Percentiles rank a stretch among this genome's conserved stretches.
Evolutionary conservation across 2,797 vertebrate genomes (phyloP).

Genomic region (Gila robusta): DNA sequence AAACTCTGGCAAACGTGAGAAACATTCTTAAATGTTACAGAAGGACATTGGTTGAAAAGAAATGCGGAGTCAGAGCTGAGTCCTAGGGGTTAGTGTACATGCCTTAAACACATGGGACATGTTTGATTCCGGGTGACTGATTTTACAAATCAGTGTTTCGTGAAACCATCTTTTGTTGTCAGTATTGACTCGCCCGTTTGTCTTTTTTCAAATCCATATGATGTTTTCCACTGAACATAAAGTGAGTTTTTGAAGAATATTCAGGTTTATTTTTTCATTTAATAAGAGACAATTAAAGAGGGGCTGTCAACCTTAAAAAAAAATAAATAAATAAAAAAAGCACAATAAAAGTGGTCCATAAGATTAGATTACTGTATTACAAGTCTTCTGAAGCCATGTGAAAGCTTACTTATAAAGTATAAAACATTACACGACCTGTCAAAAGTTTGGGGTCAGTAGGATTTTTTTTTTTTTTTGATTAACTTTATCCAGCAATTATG

Average conservation of each 20-base stretch:
- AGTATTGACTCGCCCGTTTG: not conserved
- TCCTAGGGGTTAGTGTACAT: not conserved
- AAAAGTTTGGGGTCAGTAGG: not conserved
- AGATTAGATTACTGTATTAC: not conserved
- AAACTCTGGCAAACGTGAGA: not conserved
- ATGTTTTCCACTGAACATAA: not conserved
- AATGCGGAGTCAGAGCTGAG: not conserved
- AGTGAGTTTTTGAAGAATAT: not conserved
- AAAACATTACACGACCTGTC: not conserved
- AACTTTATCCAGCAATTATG: not conserved
- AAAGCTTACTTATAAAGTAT: not conserved
- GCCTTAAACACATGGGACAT: not conserved
- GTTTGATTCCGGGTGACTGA: not conserved
- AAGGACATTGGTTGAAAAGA: not conserved
- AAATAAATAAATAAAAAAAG: not conserved
- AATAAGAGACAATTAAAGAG: not conserved
- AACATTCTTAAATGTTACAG: not conserved
- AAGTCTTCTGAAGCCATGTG: not conserved
- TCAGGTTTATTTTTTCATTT: not conserved
- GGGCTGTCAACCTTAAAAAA: not conserved
- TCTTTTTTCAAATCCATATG: not conserved
- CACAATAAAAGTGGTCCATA: not conserved
- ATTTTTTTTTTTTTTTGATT: not conserved
- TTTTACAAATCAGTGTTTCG: not conserved
- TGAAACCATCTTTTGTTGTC: not conserved